Percentiles rank a stretch among this genome's conserved stretches.
phyloP scores from a whole-genome alignment of 2,888 invertebrate species.

The Scaptomyza caliginosa region DNA sequence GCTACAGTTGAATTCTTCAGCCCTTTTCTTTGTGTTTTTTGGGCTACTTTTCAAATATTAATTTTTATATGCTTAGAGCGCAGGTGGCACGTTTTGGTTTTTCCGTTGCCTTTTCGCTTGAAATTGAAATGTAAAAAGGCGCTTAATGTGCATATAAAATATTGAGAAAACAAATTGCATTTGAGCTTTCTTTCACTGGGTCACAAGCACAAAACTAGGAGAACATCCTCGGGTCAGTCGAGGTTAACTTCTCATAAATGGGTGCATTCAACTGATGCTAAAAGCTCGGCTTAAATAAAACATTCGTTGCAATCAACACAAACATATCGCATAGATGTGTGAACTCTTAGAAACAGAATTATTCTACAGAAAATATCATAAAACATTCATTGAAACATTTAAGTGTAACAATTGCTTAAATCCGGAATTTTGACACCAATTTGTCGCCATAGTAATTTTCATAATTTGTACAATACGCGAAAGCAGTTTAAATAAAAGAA shows the following conservation, averaged over 20 bases:
- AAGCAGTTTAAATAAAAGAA: conserved; percentile 64
- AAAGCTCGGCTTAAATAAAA: conserved; percentile 9
- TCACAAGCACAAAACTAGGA: conserved; percentile 35
- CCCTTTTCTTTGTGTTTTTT: conserved; percentile 22
- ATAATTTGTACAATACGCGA: conserved; percentile 65
- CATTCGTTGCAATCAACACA: conserved; percentile 7
- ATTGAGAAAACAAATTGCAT: conserved; percentile 73
- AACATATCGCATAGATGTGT: neutral
- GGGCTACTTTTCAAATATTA: conserved; percentile 72
- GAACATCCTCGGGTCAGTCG: conserved; percentile 41
- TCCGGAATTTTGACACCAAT: conserved; percentile 11
- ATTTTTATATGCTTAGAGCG: conserved; percentile 69
- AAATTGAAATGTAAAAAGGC: conserved; percentile 76
- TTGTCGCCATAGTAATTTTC: conserved; percentile 54
- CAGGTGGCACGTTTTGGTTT: conserved; percentile 44
- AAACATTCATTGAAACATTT: neutral
- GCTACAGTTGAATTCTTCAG: conserved; percentile 31
- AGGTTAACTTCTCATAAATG: conserved; percentile 64
- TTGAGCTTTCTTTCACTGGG: conserved; percentile 49
- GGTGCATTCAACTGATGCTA: conserved; percentile 67
- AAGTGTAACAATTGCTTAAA: conserved; percentile 18
- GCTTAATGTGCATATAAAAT: conserved; percentile 77
- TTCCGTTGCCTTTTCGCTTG: conserved; percentile 27
- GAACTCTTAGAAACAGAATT: neutral
- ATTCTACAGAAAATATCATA: too few species aligned